phyloP scores from a whole-genome alignment of 2,797 vertebrate species.

The Spinibarbus caldwelli region DNA sequence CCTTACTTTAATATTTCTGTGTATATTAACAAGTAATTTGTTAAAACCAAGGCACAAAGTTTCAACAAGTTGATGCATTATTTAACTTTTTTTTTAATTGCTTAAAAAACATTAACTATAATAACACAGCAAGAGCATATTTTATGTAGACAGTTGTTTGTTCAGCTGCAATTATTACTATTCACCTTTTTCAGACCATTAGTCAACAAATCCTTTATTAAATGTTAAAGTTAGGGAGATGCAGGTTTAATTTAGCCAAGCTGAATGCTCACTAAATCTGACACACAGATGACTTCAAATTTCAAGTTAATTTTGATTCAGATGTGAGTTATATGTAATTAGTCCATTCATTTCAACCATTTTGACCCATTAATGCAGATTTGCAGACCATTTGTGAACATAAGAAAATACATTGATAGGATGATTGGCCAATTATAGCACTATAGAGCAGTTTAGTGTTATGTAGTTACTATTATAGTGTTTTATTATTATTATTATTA shows the following conservation, averaged over 20 bases:
- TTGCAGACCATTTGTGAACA: background rate
- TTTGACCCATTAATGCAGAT: background rate
- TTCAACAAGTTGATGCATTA: background rate
- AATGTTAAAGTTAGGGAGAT: background rate
- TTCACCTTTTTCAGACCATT: background rate
- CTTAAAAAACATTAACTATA: too few relatives aligned
- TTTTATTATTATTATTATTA: too few relatives aligned
- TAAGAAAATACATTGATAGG: background rate
- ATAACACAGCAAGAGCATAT: background rate
- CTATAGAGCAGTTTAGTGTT: background rate
- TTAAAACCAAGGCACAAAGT: background rate
- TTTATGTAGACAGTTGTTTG: too few relatives aligned
- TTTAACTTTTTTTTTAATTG: background rate
- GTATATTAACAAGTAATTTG: background rate
- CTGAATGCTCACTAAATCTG: background rate
- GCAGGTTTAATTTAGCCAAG: background rate
- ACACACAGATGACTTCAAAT: background rate
- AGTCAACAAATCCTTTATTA: background rate
- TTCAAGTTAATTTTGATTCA: background rate
- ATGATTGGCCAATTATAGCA: background rate
- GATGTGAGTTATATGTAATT: too few relatives aligned
- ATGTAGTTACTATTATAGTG: background rate
- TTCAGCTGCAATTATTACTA: background rate
- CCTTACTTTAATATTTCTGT: background rate
- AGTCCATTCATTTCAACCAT: background rate